A percentile compares a stretch with the other conserved stretches of the same genome.
phyloP scores from a whole-genome alignment of 1,140 invertebrate genomes.

The Lanistes nyassanus region DNA sequence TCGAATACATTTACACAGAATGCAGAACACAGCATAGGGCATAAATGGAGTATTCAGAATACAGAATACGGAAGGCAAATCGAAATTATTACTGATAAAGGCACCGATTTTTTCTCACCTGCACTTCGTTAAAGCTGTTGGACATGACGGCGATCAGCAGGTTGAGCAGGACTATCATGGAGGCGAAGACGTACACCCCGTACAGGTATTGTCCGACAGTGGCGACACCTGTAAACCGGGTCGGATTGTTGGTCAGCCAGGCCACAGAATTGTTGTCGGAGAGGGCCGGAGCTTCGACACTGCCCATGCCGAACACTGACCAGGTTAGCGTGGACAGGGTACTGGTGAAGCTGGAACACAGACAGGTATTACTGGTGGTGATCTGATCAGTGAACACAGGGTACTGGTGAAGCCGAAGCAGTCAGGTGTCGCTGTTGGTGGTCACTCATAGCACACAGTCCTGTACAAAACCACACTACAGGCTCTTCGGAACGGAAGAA shows the following conservation, averaged over 20 bases:
- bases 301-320: constrained; percentile 49
- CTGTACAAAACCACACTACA: no score
- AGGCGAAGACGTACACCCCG: constrained; percentile 95
- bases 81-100: no score
- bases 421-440: no score
- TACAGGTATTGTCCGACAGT: constrained; percentile 74
- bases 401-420: no score
- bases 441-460: no score
- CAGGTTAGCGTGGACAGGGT: constrained; percentile 45
- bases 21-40: no score
- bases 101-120: constrained; percentile 69
- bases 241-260: constrained; percentile 45
- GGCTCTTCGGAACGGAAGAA: no score
- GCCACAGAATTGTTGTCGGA: constrained; percentile 27
- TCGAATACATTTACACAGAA: no score
- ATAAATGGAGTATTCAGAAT: no score
- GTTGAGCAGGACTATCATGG: constrained; percentile 96
- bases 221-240: constrained; percentile 18
- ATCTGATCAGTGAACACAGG: no score
- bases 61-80: no score
- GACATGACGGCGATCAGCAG: constrained; percentile 99
- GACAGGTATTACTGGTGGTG: no score
- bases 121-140: constrained; percentile 96
- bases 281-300: constrained; percentile 33
- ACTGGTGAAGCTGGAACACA: constrained; percentile 32